Conservation (phyloP, 2,113 vertebrate genomes). For the Leptobrachium leishanense region DNA sequence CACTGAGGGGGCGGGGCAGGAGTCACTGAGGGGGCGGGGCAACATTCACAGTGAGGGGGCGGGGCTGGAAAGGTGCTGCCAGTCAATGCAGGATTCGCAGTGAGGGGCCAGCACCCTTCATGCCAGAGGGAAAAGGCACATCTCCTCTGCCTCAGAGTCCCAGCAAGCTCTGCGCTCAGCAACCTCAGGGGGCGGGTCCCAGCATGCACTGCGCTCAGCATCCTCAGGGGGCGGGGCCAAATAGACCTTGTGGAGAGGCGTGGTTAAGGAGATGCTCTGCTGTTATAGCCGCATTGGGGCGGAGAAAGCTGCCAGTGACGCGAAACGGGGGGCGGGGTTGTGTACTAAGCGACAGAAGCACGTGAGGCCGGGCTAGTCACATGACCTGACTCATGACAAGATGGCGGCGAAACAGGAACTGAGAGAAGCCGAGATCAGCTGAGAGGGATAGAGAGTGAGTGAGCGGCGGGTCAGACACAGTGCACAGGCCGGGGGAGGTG, state of each 20-base stretch:
- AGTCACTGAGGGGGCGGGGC: neutral
- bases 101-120: too few species aligned
- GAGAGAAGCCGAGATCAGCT: neutral
- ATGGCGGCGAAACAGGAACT: conserved; percentile 11
- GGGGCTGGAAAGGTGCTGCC: too few species aligned
- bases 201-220: too few species aligned
- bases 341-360: too few species aligned
- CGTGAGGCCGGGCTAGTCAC: neutral
- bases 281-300: neutral
- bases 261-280: neutral
- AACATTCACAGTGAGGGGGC: neutral
- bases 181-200: too few species aligned
- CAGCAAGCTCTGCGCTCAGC: too few species aligned
- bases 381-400: neutral
- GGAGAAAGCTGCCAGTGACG: neutral
- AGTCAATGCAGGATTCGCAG: too few species aligned
- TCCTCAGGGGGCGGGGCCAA: too few species aligned
- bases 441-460: neutral
- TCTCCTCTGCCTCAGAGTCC: too few species aligned
- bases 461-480: too few species aligned
- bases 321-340: neutral
- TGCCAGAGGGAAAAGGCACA: too few species aligned
- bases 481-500: neutral
- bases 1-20: neutral
- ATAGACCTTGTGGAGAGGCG: too few species aligned